Base-by-base conservation (phyloP, 2,797 vertebrate species). In the Clarias laeviceps region DNA sequence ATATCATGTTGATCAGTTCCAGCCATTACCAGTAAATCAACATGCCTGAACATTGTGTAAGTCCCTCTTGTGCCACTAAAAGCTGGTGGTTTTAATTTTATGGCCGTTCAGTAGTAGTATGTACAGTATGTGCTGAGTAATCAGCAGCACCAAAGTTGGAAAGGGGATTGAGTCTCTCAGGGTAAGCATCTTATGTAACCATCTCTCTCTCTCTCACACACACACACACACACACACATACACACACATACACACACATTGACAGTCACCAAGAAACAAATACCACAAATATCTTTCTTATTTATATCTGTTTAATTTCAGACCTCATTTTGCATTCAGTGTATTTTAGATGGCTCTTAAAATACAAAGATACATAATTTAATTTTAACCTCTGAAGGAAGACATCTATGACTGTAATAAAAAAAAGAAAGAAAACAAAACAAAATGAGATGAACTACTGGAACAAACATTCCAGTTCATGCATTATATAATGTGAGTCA, bases 361-460 rank as follows among this genome's bases (percentile, higher is more conserved):
- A 66, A 84, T 74, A 85, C 81, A 82, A 86, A 88, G 64, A 22
- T 84, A 77, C 27, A 86, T 57, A 34, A 1, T 34, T 1, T 34
- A 64, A 87, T 69, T 37, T 81, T 70, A 61, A 54, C 72, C 54
- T 74, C 69, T 69, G 27, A 85, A 78, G 81, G 76, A 81, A 85
- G 62, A 86, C 80, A 86, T 86, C 59, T 88, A 86, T 87, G 77
- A 74, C 29, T 72, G 78, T 80, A 34, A 17, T 78, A 37, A 70
- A 56, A 32, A 5, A 54, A 34, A 62, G 45, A 34, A 20, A 61
- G 50, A 68, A 22, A 11, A n/a, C 22, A 62, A 50, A 24, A 50
- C 22, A 45, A 62, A 76, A 12, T 66, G 54, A 37, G 72, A 77
- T 65, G 73, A 83, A 32, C 73, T 56, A 79, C 73, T 40, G 57